A percentile compares a stretch with the other conserved stretches of the same genome.
These are phyloP conservation scores for Zonotrichia albicollis DNA, from an alignment of 2,797 vertebrate species.

Conservation along the genomic window DNA sequence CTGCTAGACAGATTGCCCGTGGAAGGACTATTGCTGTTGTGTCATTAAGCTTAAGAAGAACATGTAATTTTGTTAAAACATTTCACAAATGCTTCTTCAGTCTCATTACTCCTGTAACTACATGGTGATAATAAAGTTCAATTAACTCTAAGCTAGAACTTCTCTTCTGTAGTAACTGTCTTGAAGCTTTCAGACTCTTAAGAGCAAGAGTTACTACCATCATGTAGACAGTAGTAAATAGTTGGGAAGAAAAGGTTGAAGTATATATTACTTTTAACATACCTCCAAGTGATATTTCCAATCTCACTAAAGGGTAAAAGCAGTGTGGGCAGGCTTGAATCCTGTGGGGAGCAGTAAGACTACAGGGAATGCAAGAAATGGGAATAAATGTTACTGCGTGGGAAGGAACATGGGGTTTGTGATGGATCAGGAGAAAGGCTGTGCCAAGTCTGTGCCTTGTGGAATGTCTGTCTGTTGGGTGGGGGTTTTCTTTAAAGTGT, in stretches of 20 bases:
- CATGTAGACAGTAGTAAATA: neutral
- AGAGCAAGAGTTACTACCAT: neutral
- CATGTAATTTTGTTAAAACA: neutral
- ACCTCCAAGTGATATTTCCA: neutral
- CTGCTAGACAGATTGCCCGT: neutral
- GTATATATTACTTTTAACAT: neutral
- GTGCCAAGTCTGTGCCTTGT: neutral
- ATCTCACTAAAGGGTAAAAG: neutral
- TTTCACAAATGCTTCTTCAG: neutral
- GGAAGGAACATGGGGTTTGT: neutral
- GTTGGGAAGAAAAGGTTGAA: neutral
- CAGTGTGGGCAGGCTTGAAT: neutral
- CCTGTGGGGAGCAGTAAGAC: neutral
- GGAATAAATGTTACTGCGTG: slow-evolving; percentile 6
- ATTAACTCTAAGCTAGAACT: neutral
- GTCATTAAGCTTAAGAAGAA: neutral
- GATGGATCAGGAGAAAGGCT: neutral
- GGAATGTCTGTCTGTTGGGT: neutral
- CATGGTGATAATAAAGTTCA: neutral
- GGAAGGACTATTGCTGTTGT: neutral
- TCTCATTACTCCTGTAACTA: neutral
- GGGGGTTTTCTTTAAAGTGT: neutral
- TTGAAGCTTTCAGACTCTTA: neutral
- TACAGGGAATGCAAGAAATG: neutral
- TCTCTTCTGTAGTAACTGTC: neutral